Evolutionary conservation across 30 jellyfish, hydroid and myxozoan species (phyloP).

Genomic region (Hydra vulgaris): DNA sequence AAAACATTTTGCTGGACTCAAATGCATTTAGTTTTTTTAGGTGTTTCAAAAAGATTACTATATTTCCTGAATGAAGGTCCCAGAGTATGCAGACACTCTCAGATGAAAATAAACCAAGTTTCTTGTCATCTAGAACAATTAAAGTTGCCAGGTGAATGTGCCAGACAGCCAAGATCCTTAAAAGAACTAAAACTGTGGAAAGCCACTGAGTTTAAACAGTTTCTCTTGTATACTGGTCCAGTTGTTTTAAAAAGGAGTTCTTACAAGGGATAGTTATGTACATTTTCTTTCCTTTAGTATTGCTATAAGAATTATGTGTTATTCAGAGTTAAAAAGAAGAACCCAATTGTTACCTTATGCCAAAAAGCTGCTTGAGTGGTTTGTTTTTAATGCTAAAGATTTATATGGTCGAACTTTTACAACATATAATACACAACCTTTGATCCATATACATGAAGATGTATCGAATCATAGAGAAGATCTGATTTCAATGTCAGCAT

Average conservation of each 20-base stretch:
- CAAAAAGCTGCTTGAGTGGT: slow-evolving; percentile 1
- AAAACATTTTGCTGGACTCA: slow-evolving; percentile 18
- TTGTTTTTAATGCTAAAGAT: slow-evolving; percentile 18
- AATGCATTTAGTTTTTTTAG: slow-evolving; percentile 39
- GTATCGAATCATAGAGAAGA: slow-evolving; percentile 2
- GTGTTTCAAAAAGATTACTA: slow-evolving; percentile 26
- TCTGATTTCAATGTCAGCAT: slow-evolving; percentile 1
- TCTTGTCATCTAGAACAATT: slow-evolving; percentile 14
- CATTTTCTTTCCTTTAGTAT: slow-evolving; percentile 26
- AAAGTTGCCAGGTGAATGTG: slow-evolving; percentile 34
- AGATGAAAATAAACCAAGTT: slow-evolving; percentile 13
- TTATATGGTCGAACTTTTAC: slow-evolving; percentile 28
- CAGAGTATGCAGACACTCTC: slow-evolving; percentile 25
- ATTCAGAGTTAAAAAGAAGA: slow-evolving; percentile 16
- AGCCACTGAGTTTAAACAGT: slow-evolving; percentile 51
- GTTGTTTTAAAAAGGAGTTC: slow-evolving; percentile 31
- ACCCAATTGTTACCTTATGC: slow-evolving; percentile 11
- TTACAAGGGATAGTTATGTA: slow-evolving; percentile 12
- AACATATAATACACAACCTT: slow-evolving; percentile 26
- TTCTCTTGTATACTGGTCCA: slow-evolving; percentile 40
- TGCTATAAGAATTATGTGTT: slow-evolving; percentile 25
- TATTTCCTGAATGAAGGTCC: slow-evolving; percentile 24
- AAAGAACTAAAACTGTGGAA: slow-evolving; percentile 37
- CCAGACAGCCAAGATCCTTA: slow-evolving; percentile 45
- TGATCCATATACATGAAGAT: slow-evolving; percentile 23